phyloP scores from a whole-genome alignment of 2,113 vertebrate genomes.

The Ctenodactylus gundi region DNA sequence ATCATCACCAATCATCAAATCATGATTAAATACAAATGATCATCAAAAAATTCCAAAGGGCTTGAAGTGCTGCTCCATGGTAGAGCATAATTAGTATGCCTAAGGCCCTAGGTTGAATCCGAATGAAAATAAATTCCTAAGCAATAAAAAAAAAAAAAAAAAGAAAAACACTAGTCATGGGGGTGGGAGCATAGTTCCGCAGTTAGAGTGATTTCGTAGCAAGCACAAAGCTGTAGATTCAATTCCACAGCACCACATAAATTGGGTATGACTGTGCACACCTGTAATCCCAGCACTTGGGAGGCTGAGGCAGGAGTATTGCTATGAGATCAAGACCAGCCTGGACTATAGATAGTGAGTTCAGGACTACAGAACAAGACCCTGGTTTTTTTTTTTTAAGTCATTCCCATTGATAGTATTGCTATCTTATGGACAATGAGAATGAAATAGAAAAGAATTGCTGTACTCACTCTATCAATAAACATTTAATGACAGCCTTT shows the following conservation, averaged over 20 bases:
- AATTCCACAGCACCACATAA: too few relatives aligned
- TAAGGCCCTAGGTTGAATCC: not conserved
- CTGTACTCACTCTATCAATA: constrained; percentile 13
- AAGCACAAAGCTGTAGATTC: too few relatives aligned
- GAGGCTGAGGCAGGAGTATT: too few relatives aligned
- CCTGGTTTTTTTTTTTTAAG: too few relatives aligned
- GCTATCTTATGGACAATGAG: not conserved
- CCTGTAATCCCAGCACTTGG: too few relatives aligned
- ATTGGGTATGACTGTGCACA: too few relatives aligned
- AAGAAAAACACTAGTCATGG: too few relatives aligned
- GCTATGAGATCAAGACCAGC: too few relatives aligned
- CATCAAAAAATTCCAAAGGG: not conserved
- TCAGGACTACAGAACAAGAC: too few relatives aligned
- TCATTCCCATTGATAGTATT: not conserved
- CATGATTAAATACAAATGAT: not conserved
- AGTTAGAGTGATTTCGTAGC: too few relatives aligned
- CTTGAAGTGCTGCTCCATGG: not conserved
- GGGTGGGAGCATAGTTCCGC: too few relatives aligned
- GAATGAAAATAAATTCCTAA: not conserved
- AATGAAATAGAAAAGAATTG: not conserved
- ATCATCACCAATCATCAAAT: not conserved
- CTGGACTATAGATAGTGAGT: too few relatives aligned
- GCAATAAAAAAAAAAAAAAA: not conserved
- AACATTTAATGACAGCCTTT: constrained; percentile 32
- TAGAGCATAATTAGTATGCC: not conserved